A percentile compares a stretch with the other conserved stretches of the same genome.
phyloP scores from a whole-genome alignment of 2,888 invertebrate genomes.

The Argyresthia goedartella region DNA sequence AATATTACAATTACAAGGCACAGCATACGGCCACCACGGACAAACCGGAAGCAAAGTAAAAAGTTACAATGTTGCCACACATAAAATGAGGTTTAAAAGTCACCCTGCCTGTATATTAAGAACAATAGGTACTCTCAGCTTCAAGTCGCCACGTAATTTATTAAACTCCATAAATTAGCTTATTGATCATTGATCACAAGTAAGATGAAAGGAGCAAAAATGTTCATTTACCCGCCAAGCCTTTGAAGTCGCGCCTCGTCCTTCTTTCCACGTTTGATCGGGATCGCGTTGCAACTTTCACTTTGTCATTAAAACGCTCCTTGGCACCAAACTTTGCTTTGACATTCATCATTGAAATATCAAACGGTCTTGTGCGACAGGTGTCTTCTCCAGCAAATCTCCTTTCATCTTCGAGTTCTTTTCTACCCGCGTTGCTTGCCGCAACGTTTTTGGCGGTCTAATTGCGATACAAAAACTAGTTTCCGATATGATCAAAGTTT shows the following conservation, averaged over 20 bases:
- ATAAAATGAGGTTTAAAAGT: too few relatives aligned
- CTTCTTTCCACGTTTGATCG: conserved; percentile 20
- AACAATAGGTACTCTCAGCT: too few relatives aligned
- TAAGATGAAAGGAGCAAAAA: background rate
- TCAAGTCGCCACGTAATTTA: background rate
- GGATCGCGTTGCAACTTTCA: conserved; percentile 43
- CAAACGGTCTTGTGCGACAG: conserved; percentile 21
- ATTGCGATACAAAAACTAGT: background rate
- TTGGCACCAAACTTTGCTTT: conserved; percentile 12
- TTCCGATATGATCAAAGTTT: background rate
- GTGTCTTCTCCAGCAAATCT: background rate
- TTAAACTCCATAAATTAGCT: background rate
- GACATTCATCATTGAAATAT: conserved; percentile 22
- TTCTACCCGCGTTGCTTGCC: background rate
- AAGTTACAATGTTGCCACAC: too few relatives aligned
- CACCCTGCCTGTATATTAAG: too few relatives aligned
- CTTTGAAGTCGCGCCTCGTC: conserved; percentile 30
- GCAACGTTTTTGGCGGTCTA: background rate
- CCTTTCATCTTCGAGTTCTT: background rate
- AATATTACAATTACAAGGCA: too few relatives aligned
- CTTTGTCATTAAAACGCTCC: conserved; percentile 50
- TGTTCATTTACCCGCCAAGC: conserved; percentile 1
- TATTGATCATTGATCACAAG: background rate
- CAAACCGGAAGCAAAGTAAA: too few relatives aligned
- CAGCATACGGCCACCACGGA: too few relatives aligned